These are phyloP conservation scores for Ceriagrion tenellum DNA, from an alignment of 2,888 invertebrate genomes.

Conservation along the genomic window DNA sequence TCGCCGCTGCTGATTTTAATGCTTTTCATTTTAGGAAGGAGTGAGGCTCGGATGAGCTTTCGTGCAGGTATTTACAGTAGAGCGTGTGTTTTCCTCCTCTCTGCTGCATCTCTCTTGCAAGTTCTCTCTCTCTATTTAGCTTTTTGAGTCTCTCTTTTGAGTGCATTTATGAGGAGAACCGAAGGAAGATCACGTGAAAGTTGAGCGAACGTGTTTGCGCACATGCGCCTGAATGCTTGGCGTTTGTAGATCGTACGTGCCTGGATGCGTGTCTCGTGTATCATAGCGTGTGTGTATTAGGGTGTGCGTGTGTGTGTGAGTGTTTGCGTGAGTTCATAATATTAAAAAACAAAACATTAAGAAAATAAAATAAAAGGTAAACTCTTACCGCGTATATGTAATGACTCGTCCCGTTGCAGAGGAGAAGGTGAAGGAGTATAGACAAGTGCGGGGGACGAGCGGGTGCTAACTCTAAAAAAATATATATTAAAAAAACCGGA, in stretches of 20 bases:
- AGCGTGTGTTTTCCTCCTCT: neutral
- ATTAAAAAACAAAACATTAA: neutral
- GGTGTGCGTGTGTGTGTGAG: neutral
- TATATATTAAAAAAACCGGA: neutral
- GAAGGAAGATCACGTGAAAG: neutral
- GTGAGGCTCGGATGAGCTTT: neutral
- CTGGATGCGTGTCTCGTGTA: neutral
- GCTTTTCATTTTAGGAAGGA: neutral
- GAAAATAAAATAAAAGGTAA: neutral
- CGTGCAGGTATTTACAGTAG: neutral
- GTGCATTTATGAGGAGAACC: neutral
- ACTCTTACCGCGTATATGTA: neutral
- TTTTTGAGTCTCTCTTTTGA: neutral
- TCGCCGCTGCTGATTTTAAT: neutral
- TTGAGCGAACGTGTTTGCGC: neutral
- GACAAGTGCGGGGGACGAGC: slow-evolving; percentile 20
- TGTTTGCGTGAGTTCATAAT: neutral
- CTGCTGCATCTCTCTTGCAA: neutral
- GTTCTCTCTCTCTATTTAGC: neutral
- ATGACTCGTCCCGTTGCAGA: slow-evolving; percentile 43
- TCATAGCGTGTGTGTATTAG: neutral
- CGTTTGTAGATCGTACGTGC: slow-evolving; percentile 17
- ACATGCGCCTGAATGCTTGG: neutral
- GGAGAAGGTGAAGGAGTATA: neutral
- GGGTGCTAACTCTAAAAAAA: slow-evolving; percentile 46